These are phyloP conservation scores for Scrobipalpa costella DNA, from an alignment of 2,888 invertebrate species.

Conservation along the genomic window DNA sequence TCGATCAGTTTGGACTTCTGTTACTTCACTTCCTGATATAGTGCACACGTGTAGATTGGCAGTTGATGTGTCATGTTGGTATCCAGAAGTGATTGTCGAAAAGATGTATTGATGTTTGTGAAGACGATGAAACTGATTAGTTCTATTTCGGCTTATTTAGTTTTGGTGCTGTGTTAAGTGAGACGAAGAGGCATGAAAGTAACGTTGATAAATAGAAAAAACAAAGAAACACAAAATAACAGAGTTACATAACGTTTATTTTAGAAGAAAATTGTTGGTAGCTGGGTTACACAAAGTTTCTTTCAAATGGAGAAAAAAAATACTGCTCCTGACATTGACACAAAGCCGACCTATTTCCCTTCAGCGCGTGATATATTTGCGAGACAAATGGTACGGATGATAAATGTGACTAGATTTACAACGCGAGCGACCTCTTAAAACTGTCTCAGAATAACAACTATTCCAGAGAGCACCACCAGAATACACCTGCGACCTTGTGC, in stretches of 20 bases:
- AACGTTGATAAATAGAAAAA: not conserved
- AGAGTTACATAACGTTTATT: too few relatives aligned
- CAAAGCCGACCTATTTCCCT: slow-evolving; percentile 1
- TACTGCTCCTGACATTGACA: not conserved
- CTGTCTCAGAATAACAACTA: slow-evolving; percentile 39
- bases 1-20: slow-evolving; percentile 15
- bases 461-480: slow-evolving; percentile 48
- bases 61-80: not conserved
- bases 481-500: slow-evolving; percentile 52
- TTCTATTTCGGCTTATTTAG: not conserved
- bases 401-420: slow-evolving; percentile 46
- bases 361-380: not conserved
- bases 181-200: not conserved
- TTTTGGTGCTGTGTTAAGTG: not conserved
- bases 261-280: too few relatives aligned
- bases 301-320: not conserved
- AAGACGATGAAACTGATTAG: not conserved
- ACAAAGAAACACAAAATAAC: not conserved
- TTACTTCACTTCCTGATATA: slow-evolving; percentile 23
- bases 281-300: too few relatives aligned
- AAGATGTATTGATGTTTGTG: not conserved
- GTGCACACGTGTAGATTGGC: slow-evolving; percentile 15
- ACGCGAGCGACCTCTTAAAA: slow-evolving; percentile 37
- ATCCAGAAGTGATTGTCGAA: not conserved
- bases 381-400: slow-evolving; percentile 42